Evolutionary conservation across 2,888 invertebrate species (phyloP), one percentile per base, ranked within the genome.

Genomic region (Teleogryllus oceanicus): DNA sequence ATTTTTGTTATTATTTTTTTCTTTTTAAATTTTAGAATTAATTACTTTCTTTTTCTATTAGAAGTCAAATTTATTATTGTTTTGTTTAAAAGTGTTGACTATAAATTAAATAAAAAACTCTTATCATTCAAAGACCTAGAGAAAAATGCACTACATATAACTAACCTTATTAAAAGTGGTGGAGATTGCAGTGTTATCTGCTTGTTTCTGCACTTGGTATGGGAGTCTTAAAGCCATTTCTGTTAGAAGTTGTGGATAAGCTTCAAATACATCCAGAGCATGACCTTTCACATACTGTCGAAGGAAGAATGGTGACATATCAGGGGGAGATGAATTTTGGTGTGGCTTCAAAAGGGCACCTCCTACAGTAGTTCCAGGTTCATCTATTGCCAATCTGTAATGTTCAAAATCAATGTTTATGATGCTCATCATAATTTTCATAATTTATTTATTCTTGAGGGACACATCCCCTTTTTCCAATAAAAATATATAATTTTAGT

Each of bases 231-330:
- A 89, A 0, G 96, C 95, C 91, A 98, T 96, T 89, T 99, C 98
- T 79, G 98, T 97, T 49, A 99, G 89, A n/a, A 98, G 89, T 83
- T 96, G 95, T 13, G 96, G 95, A 87, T 97, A 98, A 82, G 95
- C 94, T 86, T 97, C 95, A 86, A 99, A 97, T 51, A 98, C 94
- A 86, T 98, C 98, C 78, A 93, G 91, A 0, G 95, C 94, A 86
- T 97, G 96, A 79, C 94, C 93, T 87, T 96, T 97, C 74, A 98
- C 94, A 85, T 97, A 97, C 85, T 96, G 96, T 83, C 94, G 92
- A 79, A 95, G 90, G 89, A 98, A 98, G 88, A 99, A 96, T 13
- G 98, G 98, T 11, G 96, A 94, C 94, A 98, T 96, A 86, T 99
- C 98, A 0, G 97, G 97, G 77, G 95, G 92, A 0, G 96, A 92